Evolutionary conservation across 2,113 vertebrate genomes (phyloP), one percentile per base, ranked within the genome.

Genomic region (Suncus etruscus): DNA sequence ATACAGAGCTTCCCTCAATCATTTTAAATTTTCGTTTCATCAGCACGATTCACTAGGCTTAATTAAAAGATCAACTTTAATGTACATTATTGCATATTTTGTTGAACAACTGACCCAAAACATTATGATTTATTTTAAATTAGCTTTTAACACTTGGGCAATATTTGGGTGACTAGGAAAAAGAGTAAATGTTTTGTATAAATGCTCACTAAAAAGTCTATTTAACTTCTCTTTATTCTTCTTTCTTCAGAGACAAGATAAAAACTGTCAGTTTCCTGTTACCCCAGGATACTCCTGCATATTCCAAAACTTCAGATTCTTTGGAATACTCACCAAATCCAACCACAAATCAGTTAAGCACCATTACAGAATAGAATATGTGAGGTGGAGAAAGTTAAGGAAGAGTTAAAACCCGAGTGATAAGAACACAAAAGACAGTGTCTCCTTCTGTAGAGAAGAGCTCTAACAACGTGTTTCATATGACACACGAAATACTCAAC

Each of bases 231-330:
- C 93, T 54, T 96, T 65, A 0, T 97, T 95, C 92, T 94, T 73
- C 66, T 90, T 91, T 96, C 96, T 91, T 70, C 86, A 99, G 99
- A 96, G 94, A 97, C 90, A 99, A 99, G 96, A 97, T 98, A 89
- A 99, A 99, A 97, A 98, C 98, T 0, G 99, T 99, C 83, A 98
- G 98, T 18, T 99, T 99, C 96, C 98, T 99, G 84, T 97, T 99
- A 89, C 99, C 99, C 0, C 95, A 97, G 97, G 98, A 98, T 48
- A 96, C 96, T 54, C 90, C 97, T 89, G 77, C 96, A 7, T 83
- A 91, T 72, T 91, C 98, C 97, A 95, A 98, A 98, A 97, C 98
- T 96, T 96, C 98, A 97, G 95, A 78, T 73, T 97, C 95, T 93
- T 96, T 94, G 78, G 97, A 98, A 87, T 95, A 95, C 87, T 96